Percentiles rank a stretch among this genome's conserved stretches.
These are phyloP conservation scores for Enoplosus armatus DNA, from an alignment of 2,797 vertebrate genomes.

Conservation along the genomic window DNA sequence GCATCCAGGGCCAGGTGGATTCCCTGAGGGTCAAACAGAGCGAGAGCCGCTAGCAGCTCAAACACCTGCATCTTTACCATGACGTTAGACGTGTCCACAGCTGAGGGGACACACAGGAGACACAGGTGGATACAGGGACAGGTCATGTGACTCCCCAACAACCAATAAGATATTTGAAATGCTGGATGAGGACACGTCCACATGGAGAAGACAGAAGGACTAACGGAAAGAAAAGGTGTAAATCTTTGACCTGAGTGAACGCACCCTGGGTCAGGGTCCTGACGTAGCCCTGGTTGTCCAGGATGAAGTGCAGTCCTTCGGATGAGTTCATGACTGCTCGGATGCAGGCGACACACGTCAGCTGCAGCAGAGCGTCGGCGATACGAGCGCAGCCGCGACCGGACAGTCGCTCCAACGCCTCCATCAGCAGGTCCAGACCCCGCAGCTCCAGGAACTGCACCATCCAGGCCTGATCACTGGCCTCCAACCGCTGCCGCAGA, in stretches of 20 bases:
- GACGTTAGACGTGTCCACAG: slow-evolving; percentile 91
- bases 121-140: not conserved
- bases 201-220: not conserved
- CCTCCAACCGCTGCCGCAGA: slow-evolving; percentile 88
- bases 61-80: slow-evolving; percentile 96
- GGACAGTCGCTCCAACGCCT: slow-evolving; percentile 89
- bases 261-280: slow-evolving; percentile 90
- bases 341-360: slow-evolving; percentile 91
- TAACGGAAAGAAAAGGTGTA: not conserved
- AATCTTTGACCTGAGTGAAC: not conserved
- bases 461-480: slow-evolving; percentile 89
- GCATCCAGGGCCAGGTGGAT: slow-evolving; percentile 87
- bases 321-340: slow-evolving; percentile 91
- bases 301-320: slow-evolving; percentile 89
- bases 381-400: slow-evolving; percentile 89
- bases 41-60: slow-evolving; percentile 90
- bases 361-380: slow-evolving; percentile 90
- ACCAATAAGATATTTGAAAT: not conserved
- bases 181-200: not conserved
- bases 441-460: slow-evolving; percentile 91
- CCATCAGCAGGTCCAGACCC: slow-evolving; percentile 91
- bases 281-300: slow-evolving; percentile 89
- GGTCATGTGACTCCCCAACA: not conserved
- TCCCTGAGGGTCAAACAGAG: slow-evolving; percentile 87
- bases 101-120: slow-evolving; percentile 68